Evolutionary conservation across 2,113 vertebrate genomes (phyloP).

Genomic region (Clupea harengus): DNA sequence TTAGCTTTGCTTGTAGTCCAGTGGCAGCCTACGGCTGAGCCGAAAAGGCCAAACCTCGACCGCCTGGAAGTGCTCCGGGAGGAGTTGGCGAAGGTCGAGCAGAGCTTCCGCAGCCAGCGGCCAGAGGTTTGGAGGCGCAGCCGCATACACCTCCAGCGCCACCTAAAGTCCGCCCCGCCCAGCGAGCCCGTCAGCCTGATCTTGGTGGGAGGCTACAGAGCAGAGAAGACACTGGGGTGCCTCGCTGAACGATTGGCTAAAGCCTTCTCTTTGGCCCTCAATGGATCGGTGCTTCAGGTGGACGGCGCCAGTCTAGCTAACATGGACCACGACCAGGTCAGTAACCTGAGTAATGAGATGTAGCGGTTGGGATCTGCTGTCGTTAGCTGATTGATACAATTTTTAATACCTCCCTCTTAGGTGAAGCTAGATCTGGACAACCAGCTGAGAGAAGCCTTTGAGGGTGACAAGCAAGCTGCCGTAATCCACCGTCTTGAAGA

Average conservation of each 20-base stretch:
- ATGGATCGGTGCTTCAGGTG: constrained; percentile 68
- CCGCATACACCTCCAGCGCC: constrained; percentile 78
- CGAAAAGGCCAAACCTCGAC: not conserved
- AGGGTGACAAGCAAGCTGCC: constrained; percentile 70
- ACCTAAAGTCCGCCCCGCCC: constrained; percentile 73
- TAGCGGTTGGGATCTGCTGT: not conserved
- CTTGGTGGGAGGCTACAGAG: constrained; percentile 74
- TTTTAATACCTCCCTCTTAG: not conserved
- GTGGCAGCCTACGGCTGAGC: not conserved
- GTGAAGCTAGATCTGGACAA: constrained; percentile 83
- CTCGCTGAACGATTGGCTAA: constrained; percentile 74
- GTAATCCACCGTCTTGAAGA: constrained; percentile 85
- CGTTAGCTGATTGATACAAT: no score
- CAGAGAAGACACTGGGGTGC: constrained; percentile 78
- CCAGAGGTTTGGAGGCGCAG: constrained; percentile 81
- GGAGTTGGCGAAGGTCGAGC: constrained; percentile 70
- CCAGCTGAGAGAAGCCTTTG: constrained; percentile 76
- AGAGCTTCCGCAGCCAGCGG: constrained; percentile 79
- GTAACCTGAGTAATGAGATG: not conserved
- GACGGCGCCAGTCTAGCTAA: constrained; percentile 64
- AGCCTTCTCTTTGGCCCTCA: constrained; percentile 71
- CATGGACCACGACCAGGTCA: constrained; percentile 70
- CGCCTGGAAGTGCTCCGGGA: constrained; percentile 18
- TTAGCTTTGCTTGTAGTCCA: not conserved
- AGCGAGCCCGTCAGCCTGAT: constrained; percentile 85